Conservation (phyloP, 2,888 invertebrate genomes). For the Crocallis elinguaria region DNA sequence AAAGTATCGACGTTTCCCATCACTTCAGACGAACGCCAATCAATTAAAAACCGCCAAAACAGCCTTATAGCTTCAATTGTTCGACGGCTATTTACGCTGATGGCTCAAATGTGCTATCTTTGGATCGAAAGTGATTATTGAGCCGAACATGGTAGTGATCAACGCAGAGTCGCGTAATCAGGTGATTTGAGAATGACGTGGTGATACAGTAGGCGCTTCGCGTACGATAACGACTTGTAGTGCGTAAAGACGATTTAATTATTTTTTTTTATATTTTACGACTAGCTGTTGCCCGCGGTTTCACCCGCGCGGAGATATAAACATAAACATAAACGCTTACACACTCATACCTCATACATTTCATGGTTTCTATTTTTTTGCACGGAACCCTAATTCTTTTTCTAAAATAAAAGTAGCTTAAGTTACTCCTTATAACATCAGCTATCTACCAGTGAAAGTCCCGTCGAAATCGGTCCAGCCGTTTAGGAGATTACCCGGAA, state of each 20-base stretch:
- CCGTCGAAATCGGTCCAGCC: no score
- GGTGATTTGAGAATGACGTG: background rate
- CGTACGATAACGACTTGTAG: background rate
- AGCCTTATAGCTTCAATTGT: slow-evolving; percentile 14
- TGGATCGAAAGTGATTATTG: background rate
- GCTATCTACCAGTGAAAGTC: no score
- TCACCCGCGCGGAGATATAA: no score
- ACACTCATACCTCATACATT: no score
- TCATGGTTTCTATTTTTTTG: no score
- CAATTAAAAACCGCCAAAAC: slow-evolving; percentile 21
- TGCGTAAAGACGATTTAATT: background rate
- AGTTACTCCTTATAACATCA: no score
- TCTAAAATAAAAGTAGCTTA: no score
- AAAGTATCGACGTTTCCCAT: background rate
- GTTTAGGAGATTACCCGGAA: no score
- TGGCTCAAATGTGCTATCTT: slow-evolving; percentile 7
- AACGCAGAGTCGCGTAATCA: background rate
- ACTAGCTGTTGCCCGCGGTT: no score
- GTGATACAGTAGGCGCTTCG: background rate
- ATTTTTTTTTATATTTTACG: no score
- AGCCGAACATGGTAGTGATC: background rate
- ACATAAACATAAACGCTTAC: no score
- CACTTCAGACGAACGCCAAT: slow-evolving; percentile 6
- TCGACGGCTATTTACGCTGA: slow-evolving; percentile 4
- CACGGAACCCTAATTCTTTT: no score